phyloP scores from a whole-genome alignment of 2,797 vertebrate species.

The Sorex maritimensis region DNA sequence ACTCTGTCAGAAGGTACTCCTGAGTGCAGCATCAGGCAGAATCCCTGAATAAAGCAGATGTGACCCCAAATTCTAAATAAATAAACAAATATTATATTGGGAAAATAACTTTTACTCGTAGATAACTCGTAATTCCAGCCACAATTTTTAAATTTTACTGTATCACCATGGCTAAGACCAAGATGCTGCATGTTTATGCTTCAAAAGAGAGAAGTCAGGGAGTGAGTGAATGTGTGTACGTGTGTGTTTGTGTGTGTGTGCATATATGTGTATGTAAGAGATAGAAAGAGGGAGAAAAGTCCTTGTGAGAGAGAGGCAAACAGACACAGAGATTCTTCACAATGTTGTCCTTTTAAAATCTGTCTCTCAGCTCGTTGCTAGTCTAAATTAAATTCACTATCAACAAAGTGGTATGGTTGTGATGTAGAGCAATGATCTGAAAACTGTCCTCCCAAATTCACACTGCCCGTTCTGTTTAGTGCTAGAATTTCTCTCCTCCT shows the following conservation, averaged over 20 bases:
- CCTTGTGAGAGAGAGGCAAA: neutral
- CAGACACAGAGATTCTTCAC: neutral
- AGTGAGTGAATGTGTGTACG: too few species aligned
- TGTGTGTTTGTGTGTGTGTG: too few species aligned
- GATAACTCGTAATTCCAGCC: neutral
- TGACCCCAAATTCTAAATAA: too few species aligned
- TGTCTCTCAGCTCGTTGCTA: neutral
- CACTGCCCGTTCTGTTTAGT: neutral
- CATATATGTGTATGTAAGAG: too few species aligned
- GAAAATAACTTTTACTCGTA: too few species aligned
- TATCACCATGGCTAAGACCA: slow-evolving; percentile 33
- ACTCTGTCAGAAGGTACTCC: too few species aligned
- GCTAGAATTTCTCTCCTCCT: neutral
- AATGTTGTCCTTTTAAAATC: neutral
- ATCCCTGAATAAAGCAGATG: too few species aligned
- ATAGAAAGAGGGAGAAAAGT: neutral
- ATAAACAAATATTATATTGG: too few species aligned
- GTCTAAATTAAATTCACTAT: neutral
- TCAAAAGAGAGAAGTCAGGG: too few species aligned
- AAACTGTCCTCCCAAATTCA: neutral
- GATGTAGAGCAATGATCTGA: neutral
- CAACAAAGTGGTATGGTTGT: neutral
- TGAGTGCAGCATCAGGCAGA: too few species aligned
- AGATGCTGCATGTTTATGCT: too few species aligned
- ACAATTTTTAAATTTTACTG: slow-evolving; percentile 73